Conservation (phyloP, 2,797 vertebrate genomes). For the Nannoperca obscura region DNA sequence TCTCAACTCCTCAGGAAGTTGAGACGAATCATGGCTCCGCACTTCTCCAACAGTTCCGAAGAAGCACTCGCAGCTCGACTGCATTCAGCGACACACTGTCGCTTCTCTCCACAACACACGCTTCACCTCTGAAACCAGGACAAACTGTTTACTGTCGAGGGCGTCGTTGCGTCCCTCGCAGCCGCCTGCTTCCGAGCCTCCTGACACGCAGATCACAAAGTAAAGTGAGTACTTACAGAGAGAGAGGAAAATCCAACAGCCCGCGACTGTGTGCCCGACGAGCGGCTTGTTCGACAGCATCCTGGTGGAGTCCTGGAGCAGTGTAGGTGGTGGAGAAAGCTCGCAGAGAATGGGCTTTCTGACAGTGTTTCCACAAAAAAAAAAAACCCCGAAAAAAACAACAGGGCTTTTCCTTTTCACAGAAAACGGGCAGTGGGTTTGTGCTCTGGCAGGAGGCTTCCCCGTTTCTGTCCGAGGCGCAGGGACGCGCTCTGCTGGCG, state of each 20-base stretch:
- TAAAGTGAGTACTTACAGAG: conserved; percentile 82
- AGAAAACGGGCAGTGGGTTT: conserved; percentile 68
- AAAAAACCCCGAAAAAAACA: conserved; percentile 13
- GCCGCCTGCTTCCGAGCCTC: conserved; percentile 23
- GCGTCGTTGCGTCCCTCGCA: not conserved
- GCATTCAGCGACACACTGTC: not conserved
- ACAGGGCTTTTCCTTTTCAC: conserved; percentile 60
- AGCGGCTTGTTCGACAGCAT: conserved; percentile 73
- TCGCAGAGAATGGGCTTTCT: conserved; percentile 66
- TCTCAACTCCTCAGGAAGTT: conserved; percentile 78
- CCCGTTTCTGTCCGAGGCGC: conserved; percentile 64
- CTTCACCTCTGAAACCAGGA: conserved; percentile 8
- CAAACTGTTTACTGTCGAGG: conserved; percentile 33
- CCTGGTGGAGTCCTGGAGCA: conserved; percentile 59
- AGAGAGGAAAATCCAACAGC: conserved; percentile 73
- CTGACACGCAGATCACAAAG: conserved; percentile 48
- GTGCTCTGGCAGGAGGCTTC: conserved; percentile 56
- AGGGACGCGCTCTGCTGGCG: conserved; percentile 80
- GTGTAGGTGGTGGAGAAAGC: conserved; percentile 41
- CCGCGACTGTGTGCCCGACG: conserved; percentile 68
- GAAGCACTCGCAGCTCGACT: not conserved
- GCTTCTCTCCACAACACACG: conserved; percentile 4
- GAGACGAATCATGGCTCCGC: conserved; percentile 65
- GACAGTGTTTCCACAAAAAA: conserved; percentile 36
- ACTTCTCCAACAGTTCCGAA: conserved; percentile 57